Base-by-base conservation (phyloP, 2,113 vertebrate genomes). In the Rhegmatorhina hoffmannsi region DNA sequence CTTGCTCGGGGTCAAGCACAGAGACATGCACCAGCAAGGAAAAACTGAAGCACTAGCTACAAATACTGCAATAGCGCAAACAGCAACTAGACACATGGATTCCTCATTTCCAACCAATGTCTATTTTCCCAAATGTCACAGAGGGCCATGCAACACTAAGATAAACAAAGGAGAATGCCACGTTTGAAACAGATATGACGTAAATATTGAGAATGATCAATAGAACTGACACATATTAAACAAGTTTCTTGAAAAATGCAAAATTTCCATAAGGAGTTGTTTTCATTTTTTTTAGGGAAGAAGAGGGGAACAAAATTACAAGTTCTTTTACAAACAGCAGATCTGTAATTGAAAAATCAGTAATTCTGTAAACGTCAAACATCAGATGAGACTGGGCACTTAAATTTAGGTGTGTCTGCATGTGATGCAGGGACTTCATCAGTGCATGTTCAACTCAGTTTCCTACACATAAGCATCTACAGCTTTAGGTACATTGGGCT, bases 401-500 rank as follows among this genome's bases (percentile, higher is more conserved):
- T 83, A 52, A 47, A 80, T 73, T 60, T 73, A 66, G 36, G 28
- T 66, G 28, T 66, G 36, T 26, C 40, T 83, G 50, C 29, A n/a
- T 24, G n/a, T 1, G 19, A 75, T 1, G 2, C 4, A 64, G 34
- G 40, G 47, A 26, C 31, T 17, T 52, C 33, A 55, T 29, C 38
- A 49, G 8, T 25, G 20, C 0, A 0, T 5, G 6, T 72, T 89
- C 36, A 68, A 63, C 8, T 73, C 0, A 0, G 26, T 4, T 85
- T 78, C 56, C 10, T 76, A 49, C 24, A 73, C 14, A 11, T 4
- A 46, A 62, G 13, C 29, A 59, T 26, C 44, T 4, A 28, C 10
- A 28, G 43, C 56, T 92, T 74, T 25, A 24, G 23, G n/a, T 16
- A 44, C 29, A 67, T 47, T 33, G 36, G 31, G 29, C 19, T 20